Evolutionary conservation across 2,888 invertebrate genomes (phyloP), one percentile per base, ranked within the genome.

Genomic region (Drosophila meridionalis): DNA sequence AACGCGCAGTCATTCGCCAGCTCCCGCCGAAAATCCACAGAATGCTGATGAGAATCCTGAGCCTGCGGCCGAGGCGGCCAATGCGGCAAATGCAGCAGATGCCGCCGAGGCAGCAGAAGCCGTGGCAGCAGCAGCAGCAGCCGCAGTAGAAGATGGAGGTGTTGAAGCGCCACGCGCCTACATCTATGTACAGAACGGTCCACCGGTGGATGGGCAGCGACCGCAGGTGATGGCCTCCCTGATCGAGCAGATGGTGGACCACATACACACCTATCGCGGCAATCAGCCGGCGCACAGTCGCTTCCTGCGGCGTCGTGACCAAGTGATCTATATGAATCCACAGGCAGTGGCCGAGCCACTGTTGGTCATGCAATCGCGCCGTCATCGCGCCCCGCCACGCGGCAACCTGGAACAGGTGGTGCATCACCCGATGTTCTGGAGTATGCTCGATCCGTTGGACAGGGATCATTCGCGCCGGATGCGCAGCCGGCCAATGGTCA

Each of bases 391-490:
- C 1, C 78, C 61, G 53, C 68, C 67, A 8, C 84, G 81, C 12
- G 73, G 73, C 0, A 88, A 87, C 12, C 73, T 92, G 3, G 87
- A 90, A 45, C 90, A 90, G 71, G 87, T 92, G 48, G 69, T 92
- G 32, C 80, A 83, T 14, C 91, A 92, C 82, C 91, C 92, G 14
- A 81, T 91, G 53, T 92, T 92, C 30, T 92, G 92, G 92, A 91
- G 91, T 43, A 92, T 92, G 80, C 77, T 92, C 3, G 90, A 91
- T 76, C 92, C 92, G 1, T 69, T 92, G 32, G 83, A 82, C 11
- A 77, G 86, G 1, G 82, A 87, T 3, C 78, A 75, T 47, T 36
- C 69, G 1, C 78, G 83, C 0, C 80, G 88, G 0, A 7, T 75
- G 53, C 84, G 82, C 7, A 57, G 64, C 40, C 74, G 88, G 0